A percentile compares a stretch with the other conserved stretches of the same genome.
Evolutionary conservation across 1,140 invertebrate genomes (phyloP).

Genomic region (Drosophila suzukii): DNA sequence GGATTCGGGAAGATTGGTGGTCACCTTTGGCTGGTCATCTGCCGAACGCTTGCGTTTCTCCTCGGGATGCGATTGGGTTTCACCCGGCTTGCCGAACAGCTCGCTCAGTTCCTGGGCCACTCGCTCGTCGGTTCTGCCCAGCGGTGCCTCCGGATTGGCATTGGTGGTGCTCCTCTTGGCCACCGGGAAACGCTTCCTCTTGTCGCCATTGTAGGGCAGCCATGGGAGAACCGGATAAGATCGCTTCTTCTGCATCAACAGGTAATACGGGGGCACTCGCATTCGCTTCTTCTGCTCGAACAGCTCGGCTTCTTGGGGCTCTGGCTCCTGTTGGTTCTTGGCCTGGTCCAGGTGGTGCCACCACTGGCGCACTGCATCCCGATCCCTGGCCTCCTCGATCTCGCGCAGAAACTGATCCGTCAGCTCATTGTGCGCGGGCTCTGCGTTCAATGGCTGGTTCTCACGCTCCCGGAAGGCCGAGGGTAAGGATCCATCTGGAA

Average conservation of each 20-base stretch:
- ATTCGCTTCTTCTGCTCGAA: constrained; percentile 86
- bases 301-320: constrained; percentile 68
- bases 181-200: constrained; percentile 87
- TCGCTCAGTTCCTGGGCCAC: constrained; percentile 84
- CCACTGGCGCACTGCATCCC: constrained; percentile 85
- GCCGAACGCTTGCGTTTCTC: constrained; percentile 85
- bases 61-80: constrained; percentile 43
- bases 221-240: constrained; percentile 82
- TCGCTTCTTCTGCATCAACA: constrained; percentile 85
- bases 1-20: constrained; percentile 60
- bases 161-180: constrained; percentile 86
- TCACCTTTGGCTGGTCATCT: constrained; percentile 64
- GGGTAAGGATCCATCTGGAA: constrained; percentile 27
- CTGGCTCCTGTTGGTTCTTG: constrained; percentile 75
- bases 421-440: constrained; percentile 85
- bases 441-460: constrained; percentile 38
- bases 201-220: constrained; percentile 76
- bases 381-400: constrained; percentile 84
- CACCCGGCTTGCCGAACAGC: constrained; percentile 84
- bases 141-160: constrained; percentile 30
- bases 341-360: constrained; percentile 86
- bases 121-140: constrained; percentile 75
- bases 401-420: constrained; percentile 86
- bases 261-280: constrained; percentile 86
- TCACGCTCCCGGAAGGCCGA: constrained; percentile 80